Base-by-base conservation (phyloP, 2,888 invertebrate genomes). In the Lampropteryx suffumata region DNA sequence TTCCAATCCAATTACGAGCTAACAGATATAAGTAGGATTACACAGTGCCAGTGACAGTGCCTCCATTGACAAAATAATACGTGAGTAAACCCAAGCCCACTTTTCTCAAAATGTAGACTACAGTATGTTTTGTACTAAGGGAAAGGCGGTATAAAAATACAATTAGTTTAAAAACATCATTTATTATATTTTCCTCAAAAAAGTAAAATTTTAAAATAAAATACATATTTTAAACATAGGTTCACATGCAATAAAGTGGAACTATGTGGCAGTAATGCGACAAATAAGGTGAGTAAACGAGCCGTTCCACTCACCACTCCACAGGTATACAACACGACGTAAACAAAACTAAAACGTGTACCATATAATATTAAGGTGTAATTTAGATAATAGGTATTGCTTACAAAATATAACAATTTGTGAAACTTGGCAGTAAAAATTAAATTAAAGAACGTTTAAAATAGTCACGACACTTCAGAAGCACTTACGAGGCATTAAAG, bases 171-270 rank as follows among this genome's bases (percentile, higher is more conserved):
- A 90, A 90, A 90, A 90, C 90, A 87, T 90, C 77, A 79, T 89
- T 90, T 88, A 89, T 90, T 89, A 88, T 89, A 89, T 78, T 83
- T 87, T 86, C 88, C 75, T 89, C 87, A 85, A 89, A 88, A 88
- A 90, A 86, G 84, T 85, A 87, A 88, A 87, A 84, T 87, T 88
- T 86, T 76, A 82, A 88, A 90, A 87, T 85, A 87, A 89, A 86
- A 87, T 87, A 42, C 32, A 33, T 32, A 87, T 82, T 80, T 60
- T 85, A 83, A 88, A 84, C 83, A 78, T 82, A 88, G 76, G 77
- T 82, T 82, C 82, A 81, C 81, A 84, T 84, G 85, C 86, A 82
- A 70, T 66, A 73, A 74, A 76, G 84, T 77, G 81, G 74, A 69
- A 66, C 66, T 21, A 21, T 11, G 64, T 69, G 71, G 76, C 74